Conservation (phyloP, 2,888 invertebrate genomes). For the Amblyjoppa proteus region DNA sequence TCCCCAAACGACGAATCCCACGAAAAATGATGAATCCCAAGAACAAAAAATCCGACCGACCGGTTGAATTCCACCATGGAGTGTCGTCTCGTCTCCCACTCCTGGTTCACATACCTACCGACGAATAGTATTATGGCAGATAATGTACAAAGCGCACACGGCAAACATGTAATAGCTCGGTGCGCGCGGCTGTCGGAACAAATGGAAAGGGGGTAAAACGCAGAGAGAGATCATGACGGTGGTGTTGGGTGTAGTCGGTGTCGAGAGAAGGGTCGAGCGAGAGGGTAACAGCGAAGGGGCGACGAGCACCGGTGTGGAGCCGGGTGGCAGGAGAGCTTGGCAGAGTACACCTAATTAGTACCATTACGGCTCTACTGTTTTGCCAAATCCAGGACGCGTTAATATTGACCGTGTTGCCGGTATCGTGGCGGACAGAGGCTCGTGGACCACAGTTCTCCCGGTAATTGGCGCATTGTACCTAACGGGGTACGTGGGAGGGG, state of each 20-base stretch:
- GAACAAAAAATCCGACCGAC: too few species aligned
- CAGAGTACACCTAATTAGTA: slow-evolving; percentile 80
- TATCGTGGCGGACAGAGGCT: slow-evolving; percentile 35
- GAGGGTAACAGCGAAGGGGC: slow-evolving; percentile 43
- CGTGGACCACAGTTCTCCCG: slow-evolving; percentile 76
- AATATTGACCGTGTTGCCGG: slow-evolving; percentile 75
- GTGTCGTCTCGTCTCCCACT: too few species aligned
- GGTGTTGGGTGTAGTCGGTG: neutral
- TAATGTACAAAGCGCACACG: neutral
- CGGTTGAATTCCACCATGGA: too few species aligned
- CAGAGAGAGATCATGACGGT: slow-evolving; percentile 31
- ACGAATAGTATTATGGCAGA: neutral
- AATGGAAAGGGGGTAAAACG: slow-evolving; percentile 64
- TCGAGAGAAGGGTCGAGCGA: slow-evolving; percentile 17
- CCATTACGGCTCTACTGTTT: slow-evolving; percentile 78
- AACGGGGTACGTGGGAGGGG: slow-evolving; percentile 51
- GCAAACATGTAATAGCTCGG: neutral
- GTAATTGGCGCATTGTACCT: slow-evolving; percentile 78
- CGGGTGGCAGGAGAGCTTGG: slow-evolving; percentile 52
- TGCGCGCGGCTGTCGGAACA: slow-evolving; percentile 25
- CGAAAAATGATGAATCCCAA: too few species aligned
- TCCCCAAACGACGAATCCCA: too few species aligned
- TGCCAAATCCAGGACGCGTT: slow-evolving; percentile 78
- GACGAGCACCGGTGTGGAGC: slow-evolving; percentile 46
- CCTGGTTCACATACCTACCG: too few species aligned